Evolutionary conservation across 2,797 vertebrate species (phyloP).

Genomic region (Lophius americanus): DNA sequence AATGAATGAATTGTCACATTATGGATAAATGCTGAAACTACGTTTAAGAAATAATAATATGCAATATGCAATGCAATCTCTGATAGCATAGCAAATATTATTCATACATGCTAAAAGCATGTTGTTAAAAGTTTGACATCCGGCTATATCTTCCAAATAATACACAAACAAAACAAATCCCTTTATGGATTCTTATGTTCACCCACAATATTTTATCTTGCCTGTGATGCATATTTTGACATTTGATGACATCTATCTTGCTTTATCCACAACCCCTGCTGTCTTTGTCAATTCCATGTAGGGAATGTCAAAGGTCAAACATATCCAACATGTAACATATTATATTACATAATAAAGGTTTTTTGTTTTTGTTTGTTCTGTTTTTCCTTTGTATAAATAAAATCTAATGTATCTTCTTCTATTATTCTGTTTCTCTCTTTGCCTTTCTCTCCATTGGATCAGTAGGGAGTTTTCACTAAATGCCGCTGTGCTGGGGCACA

Average conservation of each 20-base stretch:
- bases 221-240: conserved; percentile 73
- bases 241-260: conserved; percentile 64
- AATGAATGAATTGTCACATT: conserved; percentile 64
- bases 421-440: conserved; percentile 44
- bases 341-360: conserved; percentile 79
- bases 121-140: conserved; percentile 57
- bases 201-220: conserved; percentile 62
- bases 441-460: conserved; percentile 34
- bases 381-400: conserved; percentile 62
- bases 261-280: conserved; percentile 42
- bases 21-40: conserved; percentile 68
- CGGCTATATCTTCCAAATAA: conserved; percentile 74
- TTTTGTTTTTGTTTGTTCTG: conserved; percentile 53
- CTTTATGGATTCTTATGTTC: conserved; percentile 67
- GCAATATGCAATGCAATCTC: conserved; percentile 54
- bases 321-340: conserved; percentile 75
- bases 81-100: conserved; percentile 63
- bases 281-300: conserved; percentile 54
- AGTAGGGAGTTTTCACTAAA: conserved; percentile 40
- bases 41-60: conserved; percentile 74
- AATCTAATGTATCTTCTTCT: conserved; percentile 58
- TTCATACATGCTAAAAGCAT: conserved; percentile 64
- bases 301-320: conserved; percentile 77
- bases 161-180: conserved; percentile 67
- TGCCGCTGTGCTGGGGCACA: conserved; percentile 41